phyloP scores from a whole-genome alignment of 1,140 invertebrate genomes.

The Yoshiicerus persimilis region DNA sequence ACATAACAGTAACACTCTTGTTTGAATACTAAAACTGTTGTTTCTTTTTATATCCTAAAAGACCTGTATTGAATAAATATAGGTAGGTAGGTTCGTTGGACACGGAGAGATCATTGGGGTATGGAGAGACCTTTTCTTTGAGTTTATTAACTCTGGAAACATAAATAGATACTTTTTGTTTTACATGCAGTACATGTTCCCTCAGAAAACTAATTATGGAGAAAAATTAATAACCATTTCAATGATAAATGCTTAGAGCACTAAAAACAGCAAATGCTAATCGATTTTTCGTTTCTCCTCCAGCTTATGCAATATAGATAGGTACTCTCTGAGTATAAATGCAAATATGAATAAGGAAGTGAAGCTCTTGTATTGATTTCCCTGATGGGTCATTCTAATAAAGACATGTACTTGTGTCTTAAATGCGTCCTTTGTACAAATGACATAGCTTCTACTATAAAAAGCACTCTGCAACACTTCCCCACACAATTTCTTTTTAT shows the following conservation, averaged over 20 bases:
- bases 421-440: not conserved
- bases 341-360: not conserved
- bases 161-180: too few relatives aligned
- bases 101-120: not conserved
- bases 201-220: not conserved
- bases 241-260: not conserved
- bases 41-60: not conserved
- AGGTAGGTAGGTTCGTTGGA: not conserved
- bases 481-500: too few relatives aligned
- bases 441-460: not conserved
- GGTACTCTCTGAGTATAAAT: not conserved
- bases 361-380: not conserved
- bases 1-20: not conserved
- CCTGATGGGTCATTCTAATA: not conserved
- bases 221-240: not conserved
- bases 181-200: not conserved
- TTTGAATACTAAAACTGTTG: not conserved
- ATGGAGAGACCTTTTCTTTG: not conserved
- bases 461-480: too few relatives aligned
- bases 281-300: not conserved
- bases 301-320: not conserved
- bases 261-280: not conserved
- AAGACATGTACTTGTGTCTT: not conserved
- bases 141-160: not conserved
- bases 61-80: not conserved